Base-by-base conservation (phyloP, 2,113 vertebrate species). In the Thunnus maccoyii region DNA sequence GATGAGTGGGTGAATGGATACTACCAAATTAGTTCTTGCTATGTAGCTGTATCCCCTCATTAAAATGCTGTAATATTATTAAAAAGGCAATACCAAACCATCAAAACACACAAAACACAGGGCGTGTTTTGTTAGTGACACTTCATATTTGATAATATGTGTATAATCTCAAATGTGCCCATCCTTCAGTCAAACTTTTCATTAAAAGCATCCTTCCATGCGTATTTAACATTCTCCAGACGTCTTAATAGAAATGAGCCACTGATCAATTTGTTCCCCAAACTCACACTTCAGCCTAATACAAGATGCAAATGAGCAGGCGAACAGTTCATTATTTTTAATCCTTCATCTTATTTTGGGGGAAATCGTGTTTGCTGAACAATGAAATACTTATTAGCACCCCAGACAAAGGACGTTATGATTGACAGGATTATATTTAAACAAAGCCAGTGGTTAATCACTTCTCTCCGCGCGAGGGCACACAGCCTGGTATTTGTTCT, bases 401-500 rank as follows among this genome's bases (percentile, higher is more conserved):
- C 72, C 46, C 61, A 91, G 89, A 90, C 89, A 89, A 89, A 91
- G 76, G 83, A 89, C 4, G 8, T 13, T 56, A 13, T 93, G 94
- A 94, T 93, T 93, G 93, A 91, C 91, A 88, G 90, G 87, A 89
- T 90, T 89, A 80, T 78, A 86, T 92, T 91, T 87, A 84, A 89
- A 92, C 91, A 91, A 94, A 90, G 86, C 82, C 78, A 50, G 68
- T 46, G 76, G 89, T 90, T 94, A 92, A 93, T 94, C 89, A 86
- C 82, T 88, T 91, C 68, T 85, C 83, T 77, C 67, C 12, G 58
- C 87, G 91, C 70, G 57, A 88, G 75, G 76, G 75, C 79, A 85
- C 86, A 88, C 77, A 64, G 72, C 56, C 67, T 69, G 14, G 41
- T 86, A 78, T 91, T 92, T 92, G 87, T 86, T 90, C 89, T 80